phyloP scores from a whole-genome alignment of 2,888 invertebrate species.

The Scaptodrosophila latifasciaeformis region DNA sequence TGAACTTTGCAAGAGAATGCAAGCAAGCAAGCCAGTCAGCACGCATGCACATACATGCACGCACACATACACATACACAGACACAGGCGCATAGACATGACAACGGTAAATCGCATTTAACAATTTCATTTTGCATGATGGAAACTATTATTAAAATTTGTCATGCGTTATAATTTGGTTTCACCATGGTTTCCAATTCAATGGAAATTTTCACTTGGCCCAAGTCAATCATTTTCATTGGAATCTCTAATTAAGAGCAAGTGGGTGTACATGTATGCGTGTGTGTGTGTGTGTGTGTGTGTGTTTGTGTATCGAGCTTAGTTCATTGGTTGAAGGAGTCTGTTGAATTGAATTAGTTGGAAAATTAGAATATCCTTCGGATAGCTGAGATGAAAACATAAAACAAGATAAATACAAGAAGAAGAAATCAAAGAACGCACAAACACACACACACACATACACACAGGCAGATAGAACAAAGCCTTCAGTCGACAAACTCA shows the following conservation, averaged over 20 bases:
- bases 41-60: background rate
- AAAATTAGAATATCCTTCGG: constrained; percentile 65
- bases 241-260: no score
- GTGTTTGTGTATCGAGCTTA: constrained; percentile 7
- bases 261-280: background rate
- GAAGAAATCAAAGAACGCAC: background rate
- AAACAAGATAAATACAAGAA: background rate
- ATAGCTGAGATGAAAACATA: constrained; percentile 28
- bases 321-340: background rate
- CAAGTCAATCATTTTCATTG: constrained; percentile 32
- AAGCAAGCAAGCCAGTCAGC: no score
- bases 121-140: constrained; percentile 22
- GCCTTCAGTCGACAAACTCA: constrained; percentile 41
- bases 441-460: constrained; percentile 16
- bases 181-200: constrained; percentile 36
- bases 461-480: constrained; percentile 16
- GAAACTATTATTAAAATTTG: constrained; percentile 12
- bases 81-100: background rate
- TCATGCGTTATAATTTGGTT: background rate
- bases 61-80: background rate
- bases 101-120: no score
- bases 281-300: constrained; percentile 11
- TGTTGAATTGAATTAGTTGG: constrained; percentile 47
- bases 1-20: no score
- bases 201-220: constrained; percentile 36